These are phyloP conservation scores for Loris lydekkerianus DNA, from an alignment of 2,797 vertebrate genomes.

Conservation along the genomic window DNA sequence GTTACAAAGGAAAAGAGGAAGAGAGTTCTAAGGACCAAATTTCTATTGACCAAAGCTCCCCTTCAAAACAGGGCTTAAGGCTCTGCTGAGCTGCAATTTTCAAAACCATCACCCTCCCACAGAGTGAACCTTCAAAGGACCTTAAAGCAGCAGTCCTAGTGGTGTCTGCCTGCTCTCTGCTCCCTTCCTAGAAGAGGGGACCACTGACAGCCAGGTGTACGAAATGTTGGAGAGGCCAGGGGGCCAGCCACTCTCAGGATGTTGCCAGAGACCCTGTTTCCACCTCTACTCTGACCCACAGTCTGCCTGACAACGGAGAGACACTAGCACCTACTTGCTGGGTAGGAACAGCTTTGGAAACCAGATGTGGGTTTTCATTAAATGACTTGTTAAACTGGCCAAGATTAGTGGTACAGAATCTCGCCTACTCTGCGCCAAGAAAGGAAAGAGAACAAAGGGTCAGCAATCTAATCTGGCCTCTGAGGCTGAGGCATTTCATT, in stretches of 20 bases:
- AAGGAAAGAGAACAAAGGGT: not conserved
- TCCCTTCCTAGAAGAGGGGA: not conserved
- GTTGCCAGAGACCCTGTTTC: not conserved
- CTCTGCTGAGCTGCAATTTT: constrained; percentile 56
- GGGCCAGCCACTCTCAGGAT: not conserved
- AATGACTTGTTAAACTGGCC: not conserved
- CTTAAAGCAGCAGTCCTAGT: not conserved
- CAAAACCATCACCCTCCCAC: not conserved
- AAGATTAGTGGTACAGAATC: not conserved
- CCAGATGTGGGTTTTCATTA: not conserved
- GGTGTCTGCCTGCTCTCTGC: not conserved
- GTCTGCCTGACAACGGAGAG: not conserved
- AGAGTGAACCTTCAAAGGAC: constrained; percentile 49
- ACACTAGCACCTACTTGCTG: not conserved
- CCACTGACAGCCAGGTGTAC: not conserved
- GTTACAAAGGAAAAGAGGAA: not conserved
- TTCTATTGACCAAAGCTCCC: constrained; percentile 49
- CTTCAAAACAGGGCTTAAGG: constrained; percentile 45
- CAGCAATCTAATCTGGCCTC: not conserved
- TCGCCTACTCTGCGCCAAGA: not conserved
- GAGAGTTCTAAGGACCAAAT: constrained; percentile 46
- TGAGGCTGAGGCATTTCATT: not conserved
- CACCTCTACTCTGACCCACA: not conserved
- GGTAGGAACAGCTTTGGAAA: not conserved
- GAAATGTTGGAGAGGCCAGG: not conserved